phyloP scores from a whole-genome alignment of 2,888 invertebrate species.

The Zonitis immaculata region DNA sequence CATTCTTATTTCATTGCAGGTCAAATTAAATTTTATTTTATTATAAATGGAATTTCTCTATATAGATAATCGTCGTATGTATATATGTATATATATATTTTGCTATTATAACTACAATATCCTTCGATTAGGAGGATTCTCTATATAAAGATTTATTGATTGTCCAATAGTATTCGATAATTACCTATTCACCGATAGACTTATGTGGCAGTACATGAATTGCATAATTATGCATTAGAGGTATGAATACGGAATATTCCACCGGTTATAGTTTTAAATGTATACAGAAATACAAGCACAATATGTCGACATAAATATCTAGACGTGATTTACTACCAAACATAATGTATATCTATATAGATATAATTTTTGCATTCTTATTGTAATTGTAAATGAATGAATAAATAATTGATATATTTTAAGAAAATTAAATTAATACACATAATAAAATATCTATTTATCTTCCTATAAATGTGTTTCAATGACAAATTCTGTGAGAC shows the following conservation, averaged over 20 bases:
- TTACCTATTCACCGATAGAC: conserved; percentile 41
- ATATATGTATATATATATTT: no score
- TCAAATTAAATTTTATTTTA: no score
- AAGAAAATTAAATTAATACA: no score
- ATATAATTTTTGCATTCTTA: no score
- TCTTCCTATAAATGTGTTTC: background rate
- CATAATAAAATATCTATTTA: background rate
- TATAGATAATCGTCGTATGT: no score
- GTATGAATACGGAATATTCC: conserved; percentile 37
- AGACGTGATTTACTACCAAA: conserved; percentile 33
- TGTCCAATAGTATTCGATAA: conserved; percentile 22
- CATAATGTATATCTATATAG: conserved; percentile 18
- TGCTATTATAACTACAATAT: background rate
- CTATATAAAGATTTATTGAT: conserved; percentile 17
- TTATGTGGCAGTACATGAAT: conserved; percentile 41
- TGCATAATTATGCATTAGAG: conserved; percentile 42
- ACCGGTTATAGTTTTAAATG: conserved; percentile 36
- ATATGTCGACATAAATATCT: conserved; percentile 37
- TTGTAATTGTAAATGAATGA: no score
- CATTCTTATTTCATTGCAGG: no score
- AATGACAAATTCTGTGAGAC: conserved; percentile 41
- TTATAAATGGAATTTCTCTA: background rate
- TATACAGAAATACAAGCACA: conserved; percentile 33
- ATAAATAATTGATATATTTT: no score
- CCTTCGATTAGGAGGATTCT: background rate